Percentiles rank a stretch among this genome's conserved stretches.
These are phyloP conservation scores for Tuta absoluta DNA, from an alignment of 2,888 invertebrate species.

Conservation along the genomic window DNA sequence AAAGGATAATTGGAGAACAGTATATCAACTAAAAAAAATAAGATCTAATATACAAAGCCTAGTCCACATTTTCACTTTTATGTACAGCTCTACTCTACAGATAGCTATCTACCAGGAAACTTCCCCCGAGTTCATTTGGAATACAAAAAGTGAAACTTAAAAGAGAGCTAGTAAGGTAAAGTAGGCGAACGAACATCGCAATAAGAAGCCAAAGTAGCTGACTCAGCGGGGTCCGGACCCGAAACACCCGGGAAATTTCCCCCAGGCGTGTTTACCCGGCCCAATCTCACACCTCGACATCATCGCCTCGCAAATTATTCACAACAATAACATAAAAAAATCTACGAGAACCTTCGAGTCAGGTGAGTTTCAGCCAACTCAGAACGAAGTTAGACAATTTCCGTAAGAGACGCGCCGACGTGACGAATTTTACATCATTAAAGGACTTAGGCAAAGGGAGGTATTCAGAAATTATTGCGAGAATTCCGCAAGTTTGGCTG, in stretches of 20 bases:
- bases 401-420: slow-evolving; percentile 27
- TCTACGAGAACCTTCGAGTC: slow-evolving; percentile 31
- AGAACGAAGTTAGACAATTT: slow-evolving; percentile 26
- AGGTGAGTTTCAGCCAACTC: slow-evolving; percentile 16
- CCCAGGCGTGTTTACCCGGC: slow-evolving; percentile 64
- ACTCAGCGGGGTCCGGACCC: slow-evolving; percentile 50
- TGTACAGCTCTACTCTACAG: slow-evolving; percentile 4
- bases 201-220: slow-evolving; percentile 46
- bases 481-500: slow-evolving; percentile 29
- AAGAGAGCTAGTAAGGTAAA: slow-evolving; percentile 47
- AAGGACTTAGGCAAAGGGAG: slow-evolving; percentile 28
- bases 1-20: neutral
- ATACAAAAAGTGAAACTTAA: slow-evolving; percentile 33
- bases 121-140: slow-evolving; percentile 37
- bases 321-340: slow-evolving; percentile 53
- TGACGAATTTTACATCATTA: slow-evolving; percentile 30
- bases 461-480: slow-evolving; percentile 19
- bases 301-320: slow-evolving; percentile 52
- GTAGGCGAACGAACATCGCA: slow-evolving; percentile 46
- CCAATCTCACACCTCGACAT: slow-evolving; percentile 53
- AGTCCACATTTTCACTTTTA: neutral
- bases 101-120: neutral
- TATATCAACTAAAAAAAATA: neutral
- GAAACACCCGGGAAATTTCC: slow-evolving; percentile 55
- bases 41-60: neutral